phyloP scores from a whole-genome alignment of 2,888 invertebrate species.

The Trichacis sp. region DNA sequence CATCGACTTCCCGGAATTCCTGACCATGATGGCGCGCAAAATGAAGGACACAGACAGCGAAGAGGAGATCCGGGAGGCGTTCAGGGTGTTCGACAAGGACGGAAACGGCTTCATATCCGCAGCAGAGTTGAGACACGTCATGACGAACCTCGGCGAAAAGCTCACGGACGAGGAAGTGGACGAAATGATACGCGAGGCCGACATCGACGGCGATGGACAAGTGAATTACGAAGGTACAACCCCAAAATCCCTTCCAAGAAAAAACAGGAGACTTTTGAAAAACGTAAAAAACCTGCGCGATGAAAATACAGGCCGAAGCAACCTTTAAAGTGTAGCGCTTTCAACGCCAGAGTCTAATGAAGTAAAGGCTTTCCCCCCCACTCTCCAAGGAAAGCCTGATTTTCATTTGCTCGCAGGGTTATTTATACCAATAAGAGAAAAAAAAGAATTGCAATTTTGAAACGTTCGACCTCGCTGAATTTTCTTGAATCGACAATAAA shows the following conservation, averaged over 20 bases:
- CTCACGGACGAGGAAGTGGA: constrained; percentile 99
- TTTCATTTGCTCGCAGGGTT: not conserved
- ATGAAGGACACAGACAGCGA: constrained; percentile 99
- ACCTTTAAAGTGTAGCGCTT: too few relatives aligned
- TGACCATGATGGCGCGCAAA: constrained; percentile 99
- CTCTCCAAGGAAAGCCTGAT: too few relatives aligned
- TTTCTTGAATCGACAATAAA: not conserved
- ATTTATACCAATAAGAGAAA: constrained; percentile 8
- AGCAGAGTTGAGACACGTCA: constrained; percentile 98
- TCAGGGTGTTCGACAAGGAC: constrained; percentile 99
- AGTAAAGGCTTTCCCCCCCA: too few relatives aligned
- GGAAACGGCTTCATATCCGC: constrained; percentile 99
- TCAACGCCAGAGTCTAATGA: not conserved
- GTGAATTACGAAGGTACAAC: constrained; percentile 94
- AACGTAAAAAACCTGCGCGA: too few relatives aligned
- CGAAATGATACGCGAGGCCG: constrained; percentile 99
- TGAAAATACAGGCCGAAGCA: too few relatives aligned
- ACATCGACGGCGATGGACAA: constrained; percentile 99
- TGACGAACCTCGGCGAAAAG: constrained; percentile 99
- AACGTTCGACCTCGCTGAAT: too few relatives aligned
- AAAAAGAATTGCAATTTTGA: constrained; percentile 11
- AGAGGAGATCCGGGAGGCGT: constrained; percentile 98
- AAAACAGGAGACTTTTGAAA: too few relatives aligned
- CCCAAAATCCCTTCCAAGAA: too few relatives aligned
- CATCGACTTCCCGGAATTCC: constrained; percentile 99